Evolutionary conservation across 1,140 invertebrate genomes (phyloP), one percentile per base, ranked within the genome.

Genomic region (Zaprionus davidi): DNA sequence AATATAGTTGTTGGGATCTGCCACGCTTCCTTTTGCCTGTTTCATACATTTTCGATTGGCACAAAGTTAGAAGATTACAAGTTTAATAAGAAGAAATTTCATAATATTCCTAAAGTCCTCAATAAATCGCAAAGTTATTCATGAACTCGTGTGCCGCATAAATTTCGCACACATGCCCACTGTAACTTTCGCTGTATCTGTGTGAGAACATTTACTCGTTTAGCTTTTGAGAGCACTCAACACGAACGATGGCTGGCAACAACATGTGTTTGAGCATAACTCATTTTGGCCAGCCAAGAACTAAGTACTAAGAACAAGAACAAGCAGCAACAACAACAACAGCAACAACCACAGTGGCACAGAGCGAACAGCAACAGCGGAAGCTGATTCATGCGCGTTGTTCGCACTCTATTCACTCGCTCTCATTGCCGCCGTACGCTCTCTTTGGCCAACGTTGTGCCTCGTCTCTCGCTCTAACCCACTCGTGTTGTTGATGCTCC

Each of bases 381-480:
- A 83, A 83, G 76, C 81, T 83, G 81, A 83, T 83, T 83, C 81
- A 83, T 83, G 81, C 81, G 81, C 81, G 81, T 77, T 76, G 66
- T 78, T 44, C 34, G 56, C 76, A 72, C 34, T 73, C 49, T 71
- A 73, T 36, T 73, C 74, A 31, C 70, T 60, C 24, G 38, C 63
- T 72, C 74, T 57, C 53, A 20, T 56, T 17, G 41, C 41, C 41
- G 26, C 2, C 3, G 26, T 34, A 20, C 64, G 51, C 13, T 34
- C 49, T 28, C 71, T 67, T 59, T 36, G 38, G 2, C 20, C 41
- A 55, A 11, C 41, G 5, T 57, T 24, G 46, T 34, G 31, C 31
- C 31, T 44, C 26, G 11, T 67, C 44, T 56, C 74, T 68, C 71
- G 65, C 66, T 75, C 66, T 78, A 62, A 36, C 69, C 44, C 38